Base-by-base conservation (phyloP, 2,113 vertebrate genomes). In the Coptodon rendalli region DNA sequence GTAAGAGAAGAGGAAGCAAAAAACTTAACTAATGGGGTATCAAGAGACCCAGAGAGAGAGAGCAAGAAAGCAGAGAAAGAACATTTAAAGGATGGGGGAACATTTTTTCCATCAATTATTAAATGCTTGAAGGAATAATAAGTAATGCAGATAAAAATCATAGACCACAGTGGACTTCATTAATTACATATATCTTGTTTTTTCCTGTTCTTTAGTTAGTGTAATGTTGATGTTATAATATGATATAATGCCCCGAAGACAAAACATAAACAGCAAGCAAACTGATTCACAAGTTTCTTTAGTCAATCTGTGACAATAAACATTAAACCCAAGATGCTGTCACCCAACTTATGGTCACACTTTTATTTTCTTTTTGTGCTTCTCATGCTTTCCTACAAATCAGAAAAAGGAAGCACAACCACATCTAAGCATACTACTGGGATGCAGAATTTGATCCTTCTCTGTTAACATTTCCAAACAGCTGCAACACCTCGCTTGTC, bases 101-200 rank as follows among this genome's bases (percentile, higher is more conserved):
- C 80, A 83, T 76, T 84, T 89, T 63, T 38, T 31, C 56, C 63
- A 89, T 93, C 36, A 94, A 92, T 95, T 87, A 93, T 91, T 92
- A 89, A 93, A 89, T 83, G 85, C 82, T 85, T 27, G 81, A 86
- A 61, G 48, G 22, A 84, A 73, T 84, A 87, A 89, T 91, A 82
- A 92, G 34, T 36, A 79, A 53, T 80, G 45, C 63, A 86, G 53
- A 89, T 78, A 54, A 54, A 48, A 13, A 71, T 79, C 83, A 6
- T 6, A 13, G n/a, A 85, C 81, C 86, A 81, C 73, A 63, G 66
- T 29, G 54, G 71, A 83, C 73, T 85, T 84, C 85, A 89, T 84
- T 88, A 89, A 87, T 87, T 76, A 84, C 73, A 76, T 81, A 63
- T 1, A 89, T 84, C 43, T 43, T 85, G 56, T 83, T 84, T 66